Evolutionary conservation across 2,113 vertebrate species (phyloP).

Genomic region (Pongo pygmaeus): DNA sequence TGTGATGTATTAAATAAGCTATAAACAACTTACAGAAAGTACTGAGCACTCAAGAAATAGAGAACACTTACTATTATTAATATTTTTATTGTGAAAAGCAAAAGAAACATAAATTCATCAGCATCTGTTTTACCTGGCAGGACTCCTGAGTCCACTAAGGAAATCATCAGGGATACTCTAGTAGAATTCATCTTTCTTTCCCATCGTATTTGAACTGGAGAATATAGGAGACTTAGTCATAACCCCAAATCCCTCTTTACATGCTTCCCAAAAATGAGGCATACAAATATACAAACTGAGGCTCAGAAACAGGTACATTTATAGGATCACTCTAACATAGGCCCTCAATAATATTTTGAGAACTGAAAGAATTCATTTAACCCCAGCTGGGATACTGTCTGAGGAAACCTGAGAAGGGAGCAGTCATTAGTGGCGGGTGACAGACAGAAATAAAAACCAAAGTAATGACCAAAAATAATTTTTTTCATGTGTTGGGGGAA

Average conservation of each 20-base stretch:
- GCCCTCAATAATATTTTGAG: not conserved
- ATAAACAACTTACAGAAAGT: not conserved
- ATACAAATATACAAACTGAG: not conserved
- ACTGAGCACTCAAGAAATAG: not conserved
- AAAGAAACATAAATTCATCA: conserved; percentile 10
- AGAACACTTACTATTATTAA: not conserved
- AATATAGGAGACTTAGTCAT: not conserved
- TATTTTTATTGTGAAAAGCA: not conserved
- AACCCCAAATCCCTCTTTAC: not conserved
- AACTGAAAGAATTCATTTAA: not conserved
- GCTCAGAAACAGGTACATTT: not conserved
- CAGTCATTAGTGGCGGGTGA: not conserved
- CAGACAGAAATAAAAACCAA: not conserved
- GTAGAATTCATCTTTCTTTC: not conserved
- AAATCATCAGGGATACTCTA: not conserved
- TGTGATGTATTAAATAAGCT: not conserved
- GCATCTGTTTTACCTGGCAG: not conserved
- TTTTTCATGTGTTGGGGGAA: not conserved
- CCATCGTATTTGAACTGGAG: not conserved
- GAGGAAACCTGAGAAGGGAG: not conserved
- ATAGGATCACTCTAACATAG: not conserved
- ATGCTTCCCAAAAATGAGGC: not conserved
- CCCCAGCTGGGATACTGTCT: not conserved
- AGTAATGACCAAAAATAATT: not conserved
- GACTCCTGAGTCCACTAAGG: not conserved